Conservation (phyloP, 2,888 invertebrate genomes). For the Ganaspis brasiliensis region DNA sequence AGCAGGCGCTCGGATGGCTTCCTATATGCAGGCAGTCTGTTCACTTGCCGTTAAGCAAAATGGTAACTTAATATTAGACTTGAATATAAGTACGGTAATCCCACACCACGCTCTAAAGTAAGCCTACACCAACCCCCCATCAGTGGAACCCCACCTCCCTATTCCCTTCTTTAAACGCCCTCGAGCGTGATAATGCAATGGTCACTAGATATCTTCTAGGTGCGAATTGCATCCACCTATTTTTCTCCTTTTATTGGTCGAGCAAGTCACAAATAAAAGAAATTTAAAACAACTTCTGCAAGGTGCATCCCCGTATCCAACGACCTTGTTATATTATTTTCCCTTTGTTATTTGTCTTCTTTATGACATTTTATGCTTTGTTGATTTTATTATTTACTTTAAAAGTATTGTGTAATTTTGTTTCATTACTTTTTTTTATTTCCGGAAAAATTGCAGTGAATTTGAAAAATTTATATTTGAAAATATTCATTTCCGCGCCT, state of each 20-base stretch:
- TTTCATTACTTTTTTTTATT: neutral
- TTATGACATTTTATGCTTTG: neutral
- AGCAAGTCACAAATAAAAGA: neutral
- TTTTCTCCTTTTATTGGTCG: constrained; percentile 28
- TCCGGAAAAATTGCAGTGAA: too few species aligned
- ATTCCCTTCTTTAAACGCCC: constrained; percentile 64
- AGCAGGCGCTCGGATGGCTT: constrained; percentile 79
- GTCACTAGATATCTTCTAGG: constrained; percentile 74
- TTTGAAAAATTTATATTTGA: too few species aligned
- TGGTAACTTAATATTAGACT: constrained; percentile 80
- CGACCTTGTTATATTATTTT: constrained; percentile 25
- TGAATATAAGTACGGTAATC: constrained; percentile 80
- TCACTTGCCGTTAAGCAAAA: constrained; percentile 80
- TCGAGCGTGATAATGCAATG: constrained; percentile 71
- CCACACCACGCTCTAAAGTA: constrained; percentile 79
- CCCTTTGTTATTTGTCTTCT: neutral
- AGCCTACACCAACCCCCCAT: constrained; percentile 76
- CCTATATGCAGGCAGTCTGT: constrained; percentile 81
- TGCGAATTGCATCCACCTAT: constrained; percentile 69
- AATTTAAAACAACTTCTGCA: neutral
- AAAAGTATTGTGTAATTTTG: neutral
- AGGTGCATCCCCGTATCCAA: neutral
- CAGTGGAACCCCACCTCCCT: constrained; percentile 51
- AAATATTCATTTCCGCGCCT: too few species aligned
- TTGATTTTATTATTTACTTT: neutral